Conservation (phyloP, 2,888 invertebrate species). For the Teleogryllus oceanicus region DNA sequence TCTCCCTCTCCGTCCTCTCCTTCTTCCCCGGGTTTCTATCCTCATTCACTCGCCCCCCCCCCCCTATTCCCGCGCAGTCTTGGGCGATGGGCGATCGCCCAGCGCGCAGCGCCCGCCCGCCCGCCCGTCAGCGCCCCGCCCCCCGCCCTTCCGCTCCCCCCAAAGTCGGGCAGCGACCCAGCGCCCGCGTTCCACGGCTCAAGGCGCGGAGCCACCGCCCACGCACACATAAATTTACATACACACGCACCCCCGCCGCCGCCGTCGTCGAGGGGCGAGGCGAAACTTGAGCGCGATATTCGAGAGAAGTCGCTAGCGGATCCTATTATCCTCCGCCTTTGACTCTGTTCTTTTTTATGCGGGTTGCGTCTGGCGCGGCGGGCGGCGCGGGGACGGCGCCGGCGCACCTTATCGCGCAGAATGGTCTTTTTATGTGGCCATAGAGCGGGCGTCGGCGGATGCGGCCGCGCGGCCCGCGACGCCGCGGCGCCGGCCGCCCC, state of each 20-base stretch:
- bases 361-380: not conserved
- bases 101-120: no score
- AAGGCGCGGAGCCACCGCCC: no score
- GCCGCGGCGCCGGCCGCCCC: not conserved
- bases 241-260: no score
- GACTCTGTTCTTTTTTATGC: not conserved
- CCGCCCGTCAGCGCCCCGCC: no score
- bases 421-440: slow-evolving; percentile 10
- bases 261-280: not conserved
- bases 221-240: no score
- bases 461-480: not conserved
- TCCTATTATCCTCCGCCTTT: slow-evolving; percentile 18
- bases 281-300: not conserved
- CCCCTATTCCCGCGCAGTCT: not conserved
- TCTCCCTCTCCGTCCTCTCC: not conserved
- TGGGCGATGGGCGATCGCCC: no score
- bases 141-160: no score
- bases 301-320: not conserved
- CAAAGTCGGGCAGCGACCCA: no score
- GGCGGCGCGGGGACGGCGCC: not conserved
- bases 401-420: slow-evolving; percentile 18
- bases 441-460: slow-evolving; percentile 18
- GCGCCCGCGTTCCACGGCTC: no score
- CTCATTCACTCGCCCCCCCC: not conserved
- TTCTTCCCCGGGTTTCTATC: not conserved